A percentile compares a stretch with the other conserved stretches of the same genome.
phyloP scores from a whole-genome alignment of 2,113 vertebrate genomes.

The Lonchura striata region DNA sequence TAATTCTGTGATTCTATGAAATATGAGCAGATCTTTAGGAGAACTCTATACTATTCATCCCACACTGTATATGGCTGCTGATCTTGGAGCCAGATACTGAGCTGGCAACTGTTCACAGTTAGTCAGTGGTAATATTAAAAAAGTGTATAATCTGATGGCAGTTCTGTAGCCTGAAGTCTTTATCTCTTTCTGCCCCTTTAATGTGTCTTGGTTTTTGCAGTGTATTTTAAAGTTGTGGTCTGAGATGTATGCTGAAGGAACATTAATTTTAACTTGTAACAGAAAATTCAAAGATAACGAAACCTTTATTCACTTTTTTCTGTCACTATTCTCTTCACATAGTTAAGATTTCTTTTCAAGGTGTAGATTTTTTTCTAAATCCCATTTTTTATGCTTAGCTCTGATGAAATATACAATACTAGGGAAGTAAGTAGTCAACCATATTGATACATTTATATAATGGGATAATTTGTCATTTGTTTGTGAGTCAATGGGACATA shows the following conservation, averaged over 20 bases:
- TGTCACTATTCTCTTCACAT: not conserved
- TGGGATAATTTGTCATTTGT: slow-evolving; percentile 20
- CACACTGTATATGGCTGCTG: not conserved
- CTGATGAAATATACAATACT: not conserved
- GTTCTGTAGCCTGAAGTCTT: not conserved
- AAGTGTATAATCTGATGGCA: not conserved
- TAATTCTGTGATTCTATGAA: not conserved
- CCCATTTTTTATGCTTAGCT: not conserved
- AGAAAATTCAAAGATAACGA: slow-evolving; percentile 13
- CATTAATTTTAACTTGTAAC: not conserved
- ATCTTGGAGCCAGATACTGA: not conserved
- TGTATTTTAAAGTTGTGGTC: not conserved
- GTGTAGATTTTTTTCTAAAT: not conserved
- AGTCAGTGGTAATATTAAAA: not conserved
- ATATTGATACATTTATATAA: not conserved
- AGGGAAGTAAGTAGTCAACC: not conserved
- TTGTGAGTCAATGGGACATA: slow-evolving; percentile 10
- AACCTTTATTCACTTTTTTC: not conserved
- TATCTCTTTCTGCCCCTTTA: not conserved
- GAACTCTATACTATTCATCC: not conserved
- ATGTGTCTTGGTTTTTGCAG: not conserved
- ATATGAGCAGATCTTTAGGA: not conserved
- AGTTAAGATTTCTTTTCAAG: not conserved
- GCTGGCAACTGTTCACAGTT: not conserved
- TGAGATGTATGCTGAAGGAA: not conserved